Evolutionary conservation across 2,888 invertebrate genomes (phyloP).

Genomic region (Nasonovia ribisnigri): DNA sequence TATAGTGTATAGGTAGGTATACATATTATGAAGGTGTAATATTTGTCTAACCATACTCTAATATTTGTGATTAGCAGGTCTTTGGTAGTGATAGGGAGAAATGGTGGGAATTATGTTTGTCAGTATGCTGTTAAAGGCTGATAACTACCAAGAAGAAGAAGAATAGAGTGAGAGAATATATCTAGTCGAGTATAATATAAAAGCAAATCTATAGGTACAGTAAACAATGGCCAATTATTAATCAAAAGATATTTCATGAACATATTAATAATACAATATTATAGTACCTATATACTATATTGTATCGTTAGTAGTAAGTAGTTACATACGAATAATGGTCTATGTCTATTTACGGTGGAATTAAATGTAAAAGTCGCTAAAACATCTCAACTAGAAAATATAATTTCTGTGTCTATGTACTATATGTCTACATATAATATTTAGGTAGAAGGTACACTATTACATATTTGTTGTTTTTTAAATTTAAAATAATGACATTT

Average conservation of each 20-base stretch:
- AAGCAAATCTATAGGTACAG: neutral
- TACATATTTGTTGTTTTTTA: neutral
- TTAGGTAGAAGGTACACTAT: neutral
- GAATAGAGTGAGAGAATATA: neutral
- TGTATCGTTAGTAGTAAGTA: neutral
- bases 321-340: neutral
- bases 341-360: neutral
- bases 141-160: conserved; percentile 25
- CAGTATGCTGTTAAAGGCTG: neutral
- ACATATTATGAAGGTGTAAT: too few species aligned
- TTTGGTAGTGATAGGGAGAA: neutral
- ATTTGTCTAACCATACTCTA: neutral
- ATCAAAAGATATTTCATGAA: neutral
- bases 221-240: neutral
- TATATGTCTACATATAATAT: neutral
- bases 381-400: neutral
- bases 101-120: neutral
- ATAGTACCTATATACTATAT: too few species aligned
- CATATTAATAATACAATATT: too few species aligned
- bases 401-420: neutral
- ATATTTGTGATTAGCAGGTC: neutral
- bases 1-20: too few species aligned
- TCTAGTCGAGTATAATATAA: neutral
- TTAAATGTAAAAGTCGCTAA: neutral
- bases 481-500: neutral